These are phyloP conservation scores for Chascanopsetta lugubris DNA, from an alignment of 2,113 vertebrate genomes.

Conservation along the genomic window DNA sequence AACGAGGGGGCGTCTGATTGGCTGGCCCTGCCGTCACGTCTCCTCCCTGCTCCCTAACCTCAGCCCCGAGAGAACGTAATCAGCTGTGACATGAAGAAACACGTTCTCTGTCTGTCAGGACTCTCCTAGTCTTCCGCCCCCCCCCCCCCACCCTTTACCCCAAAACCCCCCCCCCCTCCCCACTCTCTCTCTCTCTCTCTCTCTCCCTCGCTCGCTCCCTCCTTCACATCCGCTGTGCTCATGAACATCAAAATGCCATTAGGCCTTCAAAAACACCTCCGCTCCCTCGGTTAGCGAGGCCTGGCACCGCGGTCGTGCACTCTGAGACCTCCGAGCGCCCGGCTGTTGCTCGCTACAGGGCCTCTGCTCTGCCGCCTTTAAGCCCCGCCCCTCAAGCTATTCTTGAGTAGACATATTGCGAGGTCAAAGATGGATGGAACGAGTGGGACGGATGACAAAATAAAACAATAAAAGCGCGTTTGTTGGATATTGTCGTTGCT, in stretches of 20 bases:
- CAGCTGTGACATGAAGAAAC: constrained; percentile 98
- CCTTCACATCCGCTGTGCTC: constrained; percentile 89
- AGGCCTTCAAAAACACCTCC: constrained; percentile 85
- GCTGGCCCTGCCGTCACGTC: constrained; percentile 66
- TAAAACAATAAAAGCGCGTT: constrained; percentile 57
- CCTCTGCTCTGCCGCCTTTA: constrained; percentile 73
- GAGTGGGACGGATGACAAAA: constrained; percentile 67
- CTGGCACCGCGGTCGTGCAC: constrained; percentile 62
- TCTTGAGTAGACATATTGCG: constrained; percentile 57
- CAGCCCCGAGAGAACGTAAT: constrained; percentile 89
- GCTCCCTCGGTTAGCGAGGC: constrained; percentile 68
- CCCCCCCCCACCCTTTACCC: constrained; percentile 72
- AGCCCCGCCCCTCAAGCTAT: constrained; percentile 52
- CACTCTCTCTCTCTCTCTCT: constrained; percentile 63
- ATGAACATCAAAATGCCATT: constrained; percentile 99
- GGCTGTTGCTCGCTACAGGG: constrained; percentile 79
- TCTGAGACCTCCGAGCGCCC: constrained; percentile 66
- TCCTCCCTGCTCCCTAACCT: constrained; percentile 57
- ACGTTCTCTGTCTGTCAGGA: constrained; percentile 73
- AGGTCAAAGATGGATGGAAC: constrained; percentile 67
- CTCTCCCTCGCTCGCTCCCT: constrained; percentile 81
- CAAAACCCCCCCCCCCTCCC: constrained; percentile 82
- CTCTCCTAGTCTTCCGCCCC: constrained; percentile 63
- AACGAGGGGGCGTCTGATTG: constrained; percentile 84
- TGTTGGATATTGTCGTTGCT: constrained; percentile 59